Evolutionary conservation across 2,113 vertebrate species (phyloP).

Genomic region (Calidris pugnax): DNA sequence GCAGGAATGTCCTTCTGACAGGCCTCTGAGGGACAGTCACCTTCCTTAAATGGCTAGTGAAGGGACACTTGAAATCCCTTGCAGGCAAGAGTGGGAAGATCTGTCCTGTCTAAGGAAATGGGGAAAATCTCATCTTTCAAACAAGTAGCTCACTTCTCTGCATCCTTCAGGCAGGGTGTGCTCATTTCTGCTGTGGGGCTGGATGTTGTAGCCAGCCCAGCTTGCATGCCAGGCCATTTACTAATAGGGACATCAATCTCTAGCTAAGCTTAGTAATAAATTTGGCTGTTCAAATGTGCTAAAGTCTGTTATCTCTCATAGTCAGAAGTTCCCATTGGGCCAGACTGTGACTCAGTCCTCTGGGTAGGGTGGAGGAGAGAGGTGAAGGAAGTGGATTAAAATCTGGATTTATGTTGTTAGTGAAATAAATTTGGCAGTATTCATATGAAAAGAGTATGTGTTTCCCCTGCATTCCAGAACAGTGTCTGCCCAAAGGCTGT

Average conservation of each 20-base stretch:
- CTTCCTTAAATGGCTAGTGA: background rate
- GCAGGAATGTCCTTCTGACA: background rate
- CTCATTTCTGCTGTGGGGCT: background rate
- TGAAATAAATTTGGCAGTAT: slow-evolving; percentile 26
- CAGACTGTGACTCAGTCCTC: slow-evolving; percentile 41
- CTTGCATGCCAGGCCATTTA: slow-evolving; percentile 23
- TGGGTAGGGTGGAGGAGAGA: slow-evolving; percentile 48
- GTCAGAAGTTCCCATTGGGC: slow-evolving; percentile 41
- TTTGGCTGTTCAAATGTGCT: slow-evolving; percentile 12
- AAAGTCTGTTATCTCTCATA: slow-evolving; percentile 39
- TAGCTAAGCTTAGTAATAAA: slow-evolving; percentile 17
- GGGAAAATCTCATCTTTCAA: background rate
- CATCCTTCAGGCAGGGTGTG: background rate
- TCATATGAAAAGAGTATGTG: background rate
- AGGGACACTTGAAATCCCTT: background rate
- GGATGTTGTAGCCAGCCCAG: background rate
- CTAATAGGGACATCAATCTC: background rate
- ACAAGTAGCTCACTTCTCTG: background rate
- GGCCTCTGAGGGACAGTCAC: background rate
- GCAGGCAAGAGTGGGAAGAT: background rate
- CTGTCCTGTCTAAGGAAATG: background rate
- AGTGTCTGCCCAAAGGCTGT: background rate
- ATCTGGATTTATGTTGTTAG: slow-evolving; percentile 32
- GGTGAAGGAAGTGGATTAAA: slow-evolving; percentile 57
- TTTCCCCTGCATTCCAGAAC: slow-evolving; percentile 19